phyloP scores from a whole-genome alignment of 2,113 vertebrate genomes.

The Aramus guarauna region DNA sequence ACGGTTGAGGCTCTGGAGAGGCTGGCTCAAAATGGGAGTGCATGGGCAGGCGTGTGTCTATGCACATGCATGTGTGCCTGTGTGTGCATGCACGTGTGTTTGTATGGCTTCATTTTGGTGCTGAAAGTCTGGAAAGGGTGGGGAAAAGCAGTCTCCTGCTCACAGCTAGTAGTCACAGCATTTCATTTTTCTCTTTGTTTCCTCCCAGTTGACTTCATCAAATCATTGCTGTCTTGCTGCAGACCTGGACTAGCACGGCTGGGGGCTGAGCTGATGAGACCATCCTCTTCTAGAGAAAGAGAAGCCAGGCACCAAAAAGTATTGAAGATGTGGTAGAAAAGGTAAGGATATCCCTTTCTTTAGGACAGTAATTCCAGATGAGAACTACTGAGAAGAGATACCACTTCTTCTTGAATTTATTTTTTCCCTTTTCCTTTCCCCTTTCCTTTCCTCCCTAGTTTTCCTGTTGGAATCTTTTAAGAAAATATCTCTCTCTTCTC shows the following conservation, averaged over 20 bases:
- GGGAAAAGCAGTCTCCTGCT: background rate
- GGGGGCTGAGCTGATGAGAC: background rate
- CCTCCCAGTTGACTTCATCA: background rate
- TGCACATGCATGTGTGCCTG: accelerated
- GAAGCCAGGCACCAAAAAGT: background rate
- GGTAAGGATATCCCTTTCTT: background rate
- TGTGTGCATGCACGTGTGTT: accelerated
- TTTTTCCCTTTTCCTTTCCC: background rate
- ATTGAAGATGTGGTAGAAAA: background rate
- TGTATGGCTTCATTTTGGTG: background rate
- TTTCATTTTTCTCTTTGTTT: background rate
- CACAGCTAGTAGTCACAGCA: background rate
- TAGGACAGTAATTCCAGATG: background rate
- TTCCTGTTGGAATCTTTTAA: background rate
- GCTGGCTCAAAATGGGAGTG: background rate
- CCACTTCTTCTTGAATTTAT: background rate
- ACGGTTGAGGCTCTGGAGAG: background rate
- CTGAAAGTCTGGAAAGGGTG: background rate
- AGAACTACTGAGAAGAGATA: background rate
- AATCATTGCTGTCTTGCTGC: background rate
- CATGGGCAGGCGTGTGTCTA: accelerated
- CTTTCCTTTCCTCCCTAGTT: background rate
- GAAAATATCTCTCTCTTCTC: background rate
- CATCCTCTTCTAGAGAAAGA: background rate
- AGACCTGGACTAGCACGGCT: background rate